phyloP scores from a whole-genome alignment of 2,888 invertebrate genomes.

The Scaptomyza parva region DNA sequence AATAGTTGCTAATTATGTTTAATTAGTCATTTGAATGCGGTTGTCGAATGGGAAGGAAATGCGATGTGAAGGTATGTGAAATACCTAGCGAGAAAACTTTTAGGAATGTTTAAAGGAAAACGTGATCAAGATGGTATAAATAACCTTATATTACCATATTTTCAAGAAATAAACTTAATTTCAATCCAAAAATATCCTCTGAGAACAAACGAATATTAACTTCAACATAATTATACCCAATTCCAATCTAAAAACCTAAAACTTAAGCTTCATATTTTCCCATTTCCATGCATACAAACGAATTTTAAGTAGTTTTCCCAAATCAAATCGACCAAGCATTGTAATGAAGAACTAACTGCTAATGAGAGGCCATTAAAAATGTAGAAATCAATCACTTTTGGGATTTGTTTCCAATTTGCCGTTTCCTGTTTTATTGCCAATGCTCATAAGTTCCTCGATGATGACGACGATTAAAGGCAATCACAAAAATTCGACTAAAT shows the following conservation, averaged over 20 bases:
- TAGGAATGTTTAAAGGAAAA: not conserved
- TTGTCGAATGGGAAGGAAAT: conserved; percentile 21
- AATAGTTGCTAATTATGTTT: conserved; percentile 80
- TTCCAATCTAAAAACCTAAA: too few species aligned
- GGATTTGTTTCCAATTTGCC: conserved; percentile 2
- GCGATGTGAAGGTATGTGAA: conserved; percentile 2
- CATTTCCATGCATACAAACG: conserved; percentile 3
- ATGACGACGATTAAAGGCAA: conserved; percentile 4
- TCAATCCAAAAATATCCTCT: too few species aligned
- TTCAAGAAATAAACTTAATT: too few species aligned
- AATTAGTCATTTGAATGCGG: conserved; percentile 69
- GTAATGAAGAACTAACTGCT: not conserved
- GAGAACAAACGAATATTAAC: too few species aligned
- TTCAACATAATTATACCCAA: too few species aligned
- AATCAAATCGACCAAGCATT: not conserved
- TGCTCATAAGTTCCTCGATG: conserved; percentile 7
- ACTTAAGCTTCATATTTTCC: too few species aligned
- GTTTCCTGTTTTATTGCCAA: not conserved
- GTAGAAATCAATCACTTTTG: not conserved
- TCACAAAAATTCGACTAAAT: conserved; percentile 15
- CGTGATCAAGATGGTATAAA: not conserved
- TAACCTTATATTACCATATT: too few species aligned
- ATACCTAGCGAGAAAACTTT: not conserved
- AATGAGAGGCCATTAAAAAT: not conserved
- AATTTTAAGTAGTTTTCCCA: conserved; percentile 1